Evolutionary conservation across 2,797 vertebrate genomes (phyloP).

Genomic region (Scyliorhinus canicula): DNA sequence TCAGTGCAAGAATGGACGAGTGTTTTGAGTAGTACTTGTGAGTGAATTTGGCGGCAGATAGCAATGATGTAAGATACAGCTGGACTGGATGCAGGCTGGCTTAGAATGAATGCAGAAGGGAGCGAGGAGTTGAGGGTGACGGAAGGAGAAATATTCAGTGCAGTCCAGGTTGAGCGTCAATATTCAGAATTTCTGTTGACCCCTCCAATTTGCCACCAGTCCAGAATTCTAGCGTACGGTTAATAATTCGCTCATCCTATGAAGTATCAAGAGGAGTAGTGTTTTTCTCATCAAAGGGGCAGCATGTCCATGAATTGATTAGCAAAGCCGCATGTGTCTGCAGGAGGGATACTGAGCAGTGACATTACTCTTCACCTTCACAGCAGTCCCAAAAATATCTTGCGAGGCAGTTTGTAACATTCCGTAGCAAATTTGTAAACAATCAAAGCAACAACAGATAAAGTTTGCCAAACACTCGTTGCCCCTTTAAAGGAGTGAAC

Average conservation of each 20-base stretch:
- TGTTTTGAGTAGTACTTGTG: not conserved
- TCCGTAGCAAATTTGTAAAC: not conserved
- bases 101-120: not conserved
- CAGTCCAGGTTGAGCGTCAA: not conserved
- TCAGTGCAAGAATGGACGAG: not conserved
- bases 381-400: not conserved
- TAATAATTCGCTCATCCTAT: not conserved
- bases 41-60: not conserved
- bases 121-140: not conserved
- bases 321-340: not conserved
- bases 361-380: not conserved
- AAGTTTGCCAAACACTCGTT: not conserved
- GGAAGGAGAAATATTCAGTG: not conserved
- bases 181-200: not conserved
- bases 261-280: not conserved
- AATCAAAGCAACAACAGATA: not conserved
- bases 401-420: not conserved
- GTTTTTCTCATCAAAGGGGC: not conserved
- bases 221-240: not conserved
- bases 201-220: not conserved
- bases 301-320: not conserved
- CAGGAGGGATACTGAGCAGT: not conserved
- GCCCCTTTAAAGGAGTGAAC: not conserved
- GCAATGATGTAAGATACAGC: not conserved
- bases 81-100: not conserved